Conservation (phyloP, 2,888 invertebrate genomes). For the Dolomedes plantarius region DNA sequence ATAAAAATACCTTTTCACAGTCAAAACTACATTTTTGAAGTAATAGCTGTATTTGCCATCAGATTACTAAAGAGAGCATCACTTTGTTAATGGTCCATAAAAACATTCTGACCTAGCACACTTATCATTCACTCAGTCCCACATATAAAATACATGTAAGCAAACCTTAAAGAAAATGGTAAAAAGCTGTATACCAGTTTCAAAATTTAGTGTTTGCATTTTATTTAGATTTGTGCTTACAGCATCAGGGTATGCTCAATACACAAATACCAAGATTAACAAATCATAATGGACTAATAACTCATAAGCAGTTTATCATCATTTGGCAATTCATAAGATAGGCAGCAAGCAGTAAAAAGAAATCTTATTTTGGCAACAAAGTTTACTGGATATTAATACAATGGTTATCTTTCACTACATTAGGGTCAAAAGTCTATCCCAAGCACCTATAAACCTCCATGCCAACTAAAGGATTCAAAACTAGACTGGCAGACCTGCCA, state of each 20-base stretch:
- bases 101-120: no score
- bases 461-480: no score
- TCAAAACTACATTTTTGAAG: no score
- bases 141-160: slow-evolving; percentile 27
- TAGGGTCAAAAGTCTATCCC: no score
- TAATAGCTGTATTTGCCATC: no score
- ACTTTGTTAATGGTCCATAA: slow-evolving; percentile 33
- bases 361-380: no score
- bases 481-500: no score
- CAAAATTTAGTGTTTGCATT: not conserved
- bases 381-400: no score
- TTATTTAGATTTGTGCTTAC: slow-evolving; percentile 61
- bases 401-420: no score
- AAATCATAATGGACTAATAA: slow-evolving; percentile 50
- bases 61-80: slow-evolving; percentile 76
- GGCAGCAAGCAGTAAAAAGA: no score
- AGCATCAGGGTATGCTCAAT: slow-evolving; percentile 28
- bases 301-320: slow-evolving; percentile 62
- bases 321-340: slow-evolving; percentile 48
- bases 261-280: slow-evolving; percentile 64
- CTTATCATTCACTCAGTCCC: not conserved
- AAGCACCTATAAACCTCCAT: no score
- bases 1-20: no score
- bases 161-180: slow-evolving; percentile 11
- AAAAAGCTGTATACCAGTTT: slow-evolving; percentile 10